Evolutionary conservation across 2,797 vertebrate genomes (phyloP), one percentile per base, ranked within the genome.

Genomic region (Glyptemys insculpta): DNA sequence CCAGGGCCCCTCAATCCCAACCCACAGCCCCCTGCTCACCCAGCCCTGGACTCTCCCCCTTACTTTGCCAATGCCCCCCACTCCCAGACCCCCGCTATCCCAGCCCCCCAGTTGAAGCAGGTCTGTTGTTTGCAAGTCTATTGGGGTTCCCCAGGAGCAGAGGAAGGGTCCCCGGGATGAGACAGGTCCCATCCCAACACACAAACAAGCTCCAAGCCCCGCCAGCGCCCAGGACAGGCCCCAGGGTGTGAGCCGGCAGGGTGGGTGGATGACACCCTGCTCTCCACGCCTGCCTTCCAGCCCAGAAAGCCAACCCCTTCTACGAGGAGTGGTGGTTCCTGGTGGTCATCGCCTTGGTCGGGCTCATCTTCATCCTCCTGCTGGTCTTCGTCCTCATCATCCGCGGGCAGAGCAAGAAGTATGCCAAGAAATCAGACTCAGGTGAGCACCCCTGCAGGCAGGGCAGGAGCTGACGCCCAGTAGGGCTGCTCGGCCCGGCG

Each of bases 301-400:
- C 99, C 93, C 99, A 99, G 97, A 99, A 99, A 98, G 98, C 99
- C 97, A 99, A 99, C 76, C 99, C 99, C 0, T 99, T 99, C 98
- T 99, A 99, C 0, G 99, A 99, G 97, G 99, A 99, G 98, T 99
- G 99, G 99, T 99, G 99, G 99, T 99, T 99, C 98, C 98, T 99
- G 97, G 99, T 99, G 21, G 99, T 99, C 96, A 99, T 99, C 5
- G 99, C 99, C n/a, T 98, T 99, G 44, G 99, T 99, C 5, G 99
- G 99, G 79, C 99, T 99, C 97, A 99, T 99, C 98, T 99, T 99
- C 98, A 99, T 99, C 97, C 99, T 99, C 83, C 99, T 99, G 27
- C 98, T 99, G 29, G 99, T 99, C 86, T 99, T 99, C 1, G 99
- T 99, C 97, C 99, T 99, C 97, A 99, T 99, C 96, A 99, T 99